Evolutionary conservation across 2,113 vertebrate genomes (phyloP).

Genomic region (Daubentonia madagascariensis): DNA sequence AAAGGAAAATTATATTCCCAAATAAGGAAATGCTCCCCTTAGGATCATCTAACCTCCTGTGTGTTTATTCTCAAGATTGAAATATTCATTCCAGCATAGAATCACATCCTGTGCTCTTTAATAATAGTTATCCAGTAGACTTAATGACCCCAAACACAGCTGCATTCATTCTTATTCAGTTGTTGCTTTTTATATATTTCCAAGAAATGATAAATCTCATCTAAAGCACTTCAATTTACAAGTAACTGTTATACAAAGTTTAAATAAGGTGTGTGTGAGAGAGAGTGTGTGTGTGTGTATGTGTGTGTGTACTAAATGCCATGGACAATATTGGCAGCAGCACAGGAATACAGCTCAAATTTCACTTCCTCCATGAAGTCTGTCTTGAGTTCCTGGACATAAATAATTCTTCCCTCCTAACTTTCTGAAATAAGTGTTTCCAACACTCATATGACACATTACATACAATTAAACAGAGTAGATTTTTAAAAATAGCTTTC

Average conservation of each 20-base stretch:
- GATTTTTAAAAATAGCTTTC: neutral
- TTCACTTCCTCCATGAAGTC: neutral
- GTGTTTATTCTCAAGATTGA: neutral
- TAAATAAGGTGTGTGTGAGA: neutral
- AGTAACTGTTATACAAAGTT: neutral
- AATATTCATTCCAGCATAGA: neutral
- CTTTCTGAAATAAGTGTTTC: constrained; percentile 3
- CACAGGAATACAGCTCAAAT: neutral
- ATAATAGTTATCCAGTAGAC: neutral
- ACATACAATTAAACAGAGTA: neutral
- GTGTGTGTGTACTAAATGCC: neutral
- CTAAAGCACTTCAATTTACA: neutral
- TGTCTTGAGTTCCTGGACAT: neutral
- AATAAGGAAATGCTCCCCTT: neutral
- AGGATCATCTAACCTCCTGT: neutral
- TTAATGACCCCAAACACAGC: neutral
- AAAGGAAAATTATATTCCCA: constrained; percentile 2
- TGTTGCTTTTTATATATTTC: neutral
- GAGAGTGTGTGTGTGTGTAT: neutral
- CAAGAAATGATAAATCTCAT: neutral
- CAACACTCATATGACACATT: neutral
- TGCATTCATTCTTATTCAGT: neutral
- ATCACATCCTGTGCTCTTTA: neutral
- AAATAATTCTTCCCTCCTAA: neutral
- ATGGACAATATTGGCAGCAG: neutral